A percentile compares a stretch with the other conserved stretches of the same genome.
Evolutionary conservation across 2,113 vertebrate species (phyloP).

Genomic region (Etia nguti): DNA sequence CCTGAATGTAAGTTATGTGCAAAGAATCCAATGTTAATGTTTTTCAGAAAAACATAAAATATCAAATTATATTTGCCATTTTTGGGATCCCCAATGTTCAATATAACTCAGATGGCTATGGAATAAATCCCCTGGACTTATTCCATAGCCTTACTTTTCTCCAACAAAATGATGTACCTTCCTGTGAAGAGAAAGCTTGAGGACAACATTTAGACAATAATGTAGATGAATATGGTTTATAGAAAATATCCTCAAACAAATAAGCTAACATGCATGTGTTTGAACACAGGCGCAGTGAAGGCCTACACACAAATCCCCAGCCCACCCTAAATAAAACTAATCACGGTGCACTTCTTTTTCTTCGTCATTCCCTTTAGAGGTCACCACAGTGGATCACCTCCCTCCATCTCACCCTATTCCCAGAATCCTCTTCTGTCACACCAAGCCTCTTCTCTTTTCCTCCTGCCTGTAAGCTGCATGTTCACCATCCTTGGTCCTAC

Average conservation of each 20-base stretch:
- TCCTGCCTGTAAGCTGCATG: background rate
- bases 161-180: background rate
- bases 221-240: background rate
- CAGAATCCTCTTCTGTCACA: background rate
- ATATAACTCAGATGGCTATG: background rate
- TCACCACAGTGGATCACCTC: background rate
- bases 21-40: accelerated
- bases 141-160: background rate
- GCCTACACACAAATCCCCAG: background rate
- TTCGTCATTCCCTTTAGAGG: background rate
- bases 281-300: background rate
- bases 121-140: background rate
- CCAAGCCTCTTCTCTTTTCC: background rate
- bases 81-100: accelerated
- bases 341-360: background rate
- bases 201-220: background rate
- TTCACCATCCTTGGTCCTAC: background rate
- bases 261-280: background rate
- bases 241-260: background rate
- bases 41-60: background rate
- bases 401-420: background rate
- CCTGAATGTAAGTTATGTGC: accelerated
- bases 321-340: background rate
- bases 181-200: accelerated
- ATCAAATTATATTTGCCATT: background rate